A percentile compares a stretch with the other conserved stretches of the same genome.
Conservation (phyloP, 2,113 vertebrate species). For the Grus americana region DNA sequence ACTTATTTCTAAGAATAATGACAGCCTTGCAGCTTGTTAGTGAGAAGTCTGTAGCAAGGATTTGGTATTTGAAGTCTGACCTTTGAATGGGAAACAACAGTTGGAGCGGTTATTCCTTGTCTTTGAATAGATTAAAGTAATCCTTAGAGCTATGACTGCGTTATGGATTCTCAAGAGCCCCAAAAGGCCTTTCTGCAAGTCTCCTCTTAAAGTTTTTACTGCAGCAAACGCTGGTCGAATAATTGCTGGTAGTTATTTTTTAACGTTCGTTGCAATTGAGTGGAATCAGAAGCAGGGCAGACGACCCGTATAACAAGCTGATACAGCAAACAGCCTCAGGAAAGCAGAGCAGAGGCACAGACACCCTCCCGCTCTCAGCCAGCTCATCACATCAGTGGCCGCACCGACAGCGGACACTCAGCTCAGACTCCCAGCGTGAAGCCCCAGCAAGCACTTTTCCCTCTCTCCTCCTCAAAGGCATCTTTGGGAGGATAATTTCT, state of each 20-base stretch:
- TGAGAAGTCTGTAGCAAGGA: not conserved
- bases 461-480: not conserved
- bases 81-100: slow-evolving; percentile 31
- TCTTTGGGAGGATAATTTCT: not conserved
- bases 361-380: not conserved
- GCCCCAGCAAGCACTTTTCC: not conserved
- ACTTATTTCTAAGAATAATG: slow-evolving; percentile 3
- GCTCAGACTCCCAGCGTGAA: not conserved
- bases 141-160: not conserved
- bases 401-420: not conserved
- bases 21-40: slow-evolving; percentile 10
- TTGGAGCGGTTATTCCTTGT: not conserved
- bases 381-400: not conserved
- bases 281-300: not conserved
- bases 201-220: not conserved
- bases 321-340: not conserved
- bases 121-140: not conserved
- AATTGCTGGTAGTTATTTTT: not conserved
- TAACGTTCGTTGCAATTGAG: rapidly evolving
- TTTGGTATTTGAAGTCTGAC: slow-evolving; percentile 46
- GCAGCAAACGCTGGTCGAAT: not conserved
- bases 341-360: not conserved
- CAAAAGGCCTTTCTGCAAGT: not conserved
- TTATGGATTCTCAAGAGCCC: not conserved
- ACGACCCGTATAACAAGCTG: rapidly evolving